These are phyloP conservation scores for Carassius gibelio DNA, from an alignment of 2,113 vertebrate genomes.

Conservation along the genomic window DNA sequence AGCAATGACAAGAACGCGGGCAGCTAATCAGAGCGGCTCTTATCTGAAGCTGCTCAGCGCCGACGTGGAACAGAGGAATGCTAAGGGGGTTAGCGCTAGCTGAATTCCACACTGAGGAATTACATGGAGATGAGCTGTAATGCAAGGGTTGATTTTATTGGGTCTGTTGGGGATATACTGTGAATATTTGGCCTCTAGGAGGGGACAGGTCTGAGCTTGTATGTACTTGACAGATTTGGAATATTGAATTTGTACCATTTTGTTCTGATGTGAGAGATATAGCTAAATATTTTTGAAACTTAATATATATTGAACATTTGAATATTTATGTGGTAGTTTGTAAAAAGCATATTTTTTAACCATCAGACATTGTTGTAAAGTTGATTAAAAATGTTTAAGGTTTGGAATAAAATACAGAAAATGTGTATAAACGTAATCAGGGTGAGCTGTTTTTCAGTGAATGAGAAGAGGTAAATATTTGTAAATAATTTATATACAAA, in stretches of 20 bases:
- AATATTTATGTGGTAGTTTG: background rate
- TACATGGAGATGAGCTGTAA: slow-evolving; percentile 71
- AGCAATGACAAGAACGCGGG: slow-evolving; percentile 70
- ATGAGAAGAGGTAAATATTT: background rate
- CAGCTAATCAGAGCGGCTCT: slow-evolving; percentile 72
- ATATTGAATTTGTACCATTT: background rate
- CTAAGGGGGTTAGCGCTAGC: slow-evolving; percentile 66
- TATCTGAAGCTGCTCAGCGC: slow-evolving; percentile 72
- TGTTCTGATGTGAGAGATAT: background rate
- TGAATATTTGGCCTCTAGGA: slow-evolving; percentile 20
- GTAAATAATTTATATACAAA: too few relatives aligned
- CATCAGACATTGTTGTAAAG: background rate
- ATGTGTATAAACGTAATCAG: background rate
- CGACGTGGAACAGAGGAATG: slow-evolving; percentile 66
- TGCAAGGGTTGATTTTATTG: slow-evolving; percentile 84
- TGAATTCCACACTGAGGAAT: slow-evolving; percentile 81
- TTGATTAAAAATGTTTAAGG: background rate
- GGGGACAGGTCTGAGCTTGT: background rate
- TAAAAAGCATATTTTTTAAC: background rate
- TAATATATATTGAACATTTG: background rate
- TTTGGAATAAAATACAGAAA: background rate
- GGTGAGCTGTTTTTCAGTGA: background rate
- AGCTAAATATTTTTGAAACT: too few relatives aligned
- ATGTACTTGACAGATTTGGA: background rate
- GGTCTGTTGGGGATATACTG: slow-evolving; percentile 75